Base-by-base conservation (phyloP, 2,888 invertebrate species). In the Drosophila austrosaltans region DNA sequence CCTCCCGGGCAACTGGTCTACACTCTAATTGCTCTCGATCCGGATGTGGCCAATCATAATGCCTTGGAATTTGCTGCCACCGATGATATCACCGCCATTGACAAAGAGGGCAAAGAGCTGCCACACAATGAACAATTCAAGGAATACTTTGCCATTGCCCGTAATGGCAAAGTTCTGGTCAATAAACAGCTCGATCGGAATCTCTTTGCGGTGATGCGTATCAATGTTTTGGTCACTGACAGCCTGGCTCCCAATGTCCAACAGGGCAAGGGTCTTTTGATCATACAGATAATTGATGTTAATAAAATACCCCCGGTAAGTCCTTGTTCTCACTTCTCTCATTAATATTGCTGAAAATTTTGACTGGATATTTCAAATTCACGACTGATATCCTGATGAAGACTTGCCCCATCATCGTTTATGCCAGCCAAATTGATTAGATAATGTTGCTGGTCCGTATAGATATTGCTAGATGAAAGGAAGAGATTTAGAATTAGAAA, bases 21-120 rank as follows among this genome's bases (percentile, higher is more conserved):
- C 75, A 94, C 94, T 0, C 92, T 98, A 20, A 93, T 94, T 61
- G 97, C 97, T 0, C 93, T 94, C 16, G 97, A 97, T 93, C 96
- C 97, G 0, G 97, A 97, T 90, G 95, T 96, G 4, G 93, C 94
- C 8, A 94, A 95, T 44, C 93, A 94, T 25, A 95, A 95, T 59
- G 95, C 95, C 4, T 92, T 97, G 20, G 94, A 94, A 32, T 90
- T 94, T 79, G 94, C 94, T 0, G 94, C 94, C 0, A 95, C 95
- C 2, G 96, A 88, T 57, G 87, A 95, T 81, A 95, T 97, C 25
- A 95, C 95, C 0, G 97, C 97, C 0, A 94, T 96, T 2, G 97
- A 97, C 86, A 96, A 96, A 79, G 96, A 97, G 90, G 96, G 97
- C 8, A 95, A 96, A 78, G 95, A 95, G 92, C 95, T 96, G 53